Evolutionary conservation across 2,888 invertebrate genomes (phyloP), one percentile per base, ranked within the genome.

Genomic region (Allygus modestus): DNA sequence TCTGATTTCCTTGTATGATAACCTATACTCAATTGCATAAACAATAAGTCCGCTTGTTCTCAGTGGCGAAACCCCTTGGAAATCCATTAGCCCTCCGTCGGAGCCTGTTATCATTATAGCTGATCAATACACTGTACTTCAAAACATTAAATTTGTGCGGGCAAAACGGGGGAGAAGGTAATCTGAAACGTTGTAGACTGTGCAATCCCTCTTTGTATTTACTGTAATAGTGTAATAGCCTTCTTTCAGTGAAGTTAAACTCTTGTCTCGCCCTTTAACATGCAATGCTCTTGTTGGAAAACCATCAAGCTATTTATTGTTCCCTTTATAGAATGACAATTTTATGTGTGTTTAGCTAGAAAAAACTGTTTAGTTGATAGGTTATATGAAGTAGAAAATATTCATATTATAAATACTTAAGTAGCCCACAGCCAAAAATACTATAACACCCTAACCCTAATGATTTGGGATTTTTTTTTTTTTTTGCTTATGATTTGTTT

Each of bases 61-160:
- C 31, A 17, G 65, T 20, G 65, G 65, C 28, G 65, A 65, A 65
- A 65, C 31, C 28, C 31, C 65, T 5, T 15, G 65, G 28, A 65
- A 65, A 65, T 65, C 65, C 65, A 65, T 65, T 65, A 65, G 28
- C 17, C 0, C 65, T 1, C 65, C 26, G 15, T 28, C 4, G 65
- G 65, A 28, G 28, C 1, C 31, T 31, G 31, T 31, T 31, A 65
- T 65, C 65, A 65, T 31, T 65, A 65, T 2, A 1, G 9, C 0
- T n/a, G 20, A 65, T 65, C 65, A 65, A 28, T 31, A 28, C 12
- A 26, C 9, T 12, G 5, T 2, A 5, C 65, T 65, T 15, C 28
- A 15, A 65, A 65, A 65, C 65, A 65, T 15, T 26, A 26, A 58
- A 65, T 28, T 20, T 31, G 58, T 23, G 5, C 28, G 28, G 31